Conservation (phyloP, 2,113 vertebrate species). For the Tauraco erythrolophus region DNA sequence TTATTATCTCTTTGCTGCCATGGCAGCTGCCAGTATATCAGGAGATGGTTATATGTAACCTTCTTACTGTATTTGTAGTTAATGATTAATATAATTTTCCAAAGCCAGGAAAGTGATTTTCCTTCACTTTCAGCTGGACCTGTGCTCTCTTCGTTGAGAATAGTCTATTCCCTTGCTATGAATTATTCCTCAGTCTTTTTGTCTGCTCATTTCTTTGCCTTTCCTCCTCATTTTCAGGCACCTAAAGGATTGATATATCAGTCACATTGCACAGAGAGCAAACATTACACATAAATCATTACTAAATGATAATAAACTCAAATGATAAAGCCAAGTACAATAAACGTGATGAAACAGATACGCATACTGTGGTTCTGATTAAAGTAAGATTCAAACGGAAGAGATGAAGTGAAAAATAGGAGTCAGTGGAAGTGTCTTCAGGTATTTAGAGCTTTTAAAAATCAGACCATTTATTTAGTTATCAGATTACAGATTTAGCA, state of each 20-base stretch:
- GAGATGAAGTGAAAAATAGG: neutral
- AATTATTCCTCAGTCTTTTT: neutral
- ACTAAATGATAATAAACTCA: neutral
- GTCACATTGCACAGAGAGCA: neutral
- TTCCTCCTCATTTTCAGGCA: neutral
- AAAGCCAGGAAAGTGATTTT: neutral
- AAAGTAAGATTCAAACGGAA: neutral
- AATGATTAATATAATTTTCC: neutral
- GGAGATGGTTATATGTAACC: neutral
- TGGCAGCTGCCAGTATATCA: neutral
- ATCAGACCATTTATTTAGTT: neutral
- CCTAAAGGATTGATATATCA: neutral
- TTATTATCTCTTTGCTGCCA: neutral
- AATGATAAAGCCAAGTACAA: neutral
- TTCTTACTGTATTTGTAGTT: neutral
- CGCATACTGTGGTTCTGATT: neutral
- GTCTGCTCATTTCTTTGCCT: neutral
- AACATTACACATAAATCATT: neutral
- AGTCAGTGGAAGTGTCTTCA: neutral
- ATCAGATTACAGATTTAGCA: neutral
- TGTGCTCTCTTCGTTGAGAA: neutral
- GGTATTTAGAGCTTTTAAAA: neutral
- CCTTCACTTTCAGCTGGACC: neutral
- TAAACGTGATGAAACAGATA: neutral
- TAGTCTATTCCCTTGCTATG: neutral